Percentiles rank a stretch among this genome's conserved stretches.
Conservation (phyloP, 2,113 vertebrate species). For the Hyperopisus bebe region DNA sequence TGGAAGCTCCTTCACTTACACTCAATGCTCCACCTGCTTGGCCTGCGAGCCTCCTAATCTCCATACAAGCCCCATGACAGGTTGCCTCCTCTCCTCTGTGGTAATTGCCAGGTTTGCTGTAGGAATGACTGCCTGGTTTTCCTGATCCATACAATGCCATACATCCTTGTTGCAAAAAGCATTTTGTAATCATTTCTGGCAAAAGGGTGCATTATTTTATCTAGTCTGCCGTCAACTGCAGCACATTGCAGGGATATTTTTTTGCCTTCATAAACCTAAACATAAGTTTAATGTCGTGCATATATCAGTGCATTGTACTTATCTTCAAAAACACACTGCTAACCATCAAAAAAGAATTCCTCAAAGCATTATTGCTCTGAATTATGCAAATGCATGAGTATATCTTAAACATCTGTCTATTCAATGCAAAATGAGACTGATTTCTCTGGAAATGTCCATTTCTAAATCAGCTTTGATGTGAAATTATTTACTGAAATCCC, state of each 20-base stretch:
- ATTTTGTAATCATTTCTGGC: background rate
- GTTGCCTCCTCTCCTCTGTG: conserved; percentile 49
- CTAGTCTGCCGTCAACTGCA: background rate
- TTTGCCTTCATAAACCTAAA: background rate
- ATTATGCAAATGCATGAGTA: background rate
- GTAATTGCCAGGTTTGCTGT: conserved; percentile 63
- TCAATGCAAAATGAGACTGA: background rate
- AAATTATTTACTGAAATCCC: background rate
- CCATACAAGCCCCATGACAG: conserved; percentile 43
- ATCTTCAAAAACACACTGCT: background rate
- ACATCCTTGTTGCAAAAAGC: background rate
- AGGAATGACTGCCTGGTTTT: conserved; percentile 45
- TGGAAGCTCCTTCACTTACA: background rate
- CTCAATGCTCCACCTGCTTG: conserved; percentile 32
- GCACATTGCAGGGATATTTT: background rate
- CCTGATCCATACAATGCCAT: conserved; percentile 12
- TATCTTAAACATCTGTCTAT: background rate
- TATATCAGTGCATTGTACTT: background rate
- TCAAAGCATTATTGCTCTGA: background rate
- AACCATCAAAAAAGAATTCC: background rate
- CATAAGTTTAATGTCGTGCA: background rate
- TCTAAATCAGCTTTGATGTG: background rate
- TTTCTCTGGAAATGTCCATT: background rate
- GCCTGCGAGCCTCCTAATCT: conserved; percentile 53
- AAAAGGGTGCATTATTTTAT: background rate